Evolutionary conservation across 2,113 vertebrate genomes (phyloP).

Genomic region (Hirundichthys speculiger): DNA sequence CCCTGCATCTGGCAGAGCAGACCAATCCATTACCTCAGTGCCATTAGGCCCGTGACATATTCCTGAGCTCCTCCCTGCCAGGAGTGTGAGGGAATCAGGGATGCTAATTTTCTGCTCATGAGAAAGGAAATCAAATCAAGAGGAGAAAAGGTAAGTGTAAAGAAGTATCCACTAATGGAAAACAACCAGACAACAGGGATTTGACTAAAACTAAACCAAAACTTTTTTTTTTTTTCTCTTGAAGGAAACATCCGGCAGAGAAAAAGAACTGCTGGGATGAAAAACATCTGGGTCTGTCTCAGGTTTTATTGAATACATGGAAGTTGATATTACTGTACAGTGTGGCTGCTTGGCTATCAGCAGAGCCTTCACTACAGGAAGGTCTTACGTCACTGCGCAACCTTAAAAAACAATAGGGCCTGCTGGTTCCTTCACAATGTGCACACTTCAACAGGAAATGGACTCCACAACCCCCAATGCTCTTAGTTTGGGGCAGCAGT

Average conservation of each 20-base stretch:
- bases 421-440: conserved; percentile 58
- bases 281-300: conserved; percentile 62
- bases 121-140: conserved; percentile 11
- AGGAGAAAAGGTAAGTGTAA: neutral
- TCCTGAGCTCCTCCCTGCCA: conserved; percentile 42
- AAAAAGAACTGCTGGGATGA: conserved; percentile 31
- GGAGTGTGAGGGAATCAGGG: conserved; percentile 42
- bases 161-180: conserved; percentile 7
- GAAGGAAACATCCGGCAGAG: conserved; percentile 50
- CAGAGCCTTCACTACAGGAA: conserved; percentile 76
- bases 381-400: conserved; percentile 56
- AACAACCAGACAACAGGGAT: conserved; percentile 19
- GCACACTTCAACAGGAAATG: conserved; percentile 69
- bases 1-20: conserved; percentile 65
- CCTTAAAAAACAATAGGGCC: conserved; percentile 67
- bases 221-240: conserved; percentile 11
- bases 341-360: conserved; percentile 61
- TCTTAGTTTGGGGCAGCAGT: conserved; percentile 13
- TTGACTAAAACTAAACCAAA: conserved; percentile 20
- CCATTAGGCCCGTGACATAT: conserved; percentile 63
- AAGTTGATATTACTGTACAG: conserved; percentile 67
- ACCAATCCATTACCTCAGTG: conserved; percentile 69
- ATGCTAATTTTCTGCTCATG: conserved; percentile 40
- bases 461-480: conserved; percentile 42
- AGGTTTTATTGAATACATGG: conserved; percentile 71